These are phyloP conservation scores for Agrochola lota DNA, from an alignment of 2,888 invertebrate species.

Conservation along the genomic window DNA sequence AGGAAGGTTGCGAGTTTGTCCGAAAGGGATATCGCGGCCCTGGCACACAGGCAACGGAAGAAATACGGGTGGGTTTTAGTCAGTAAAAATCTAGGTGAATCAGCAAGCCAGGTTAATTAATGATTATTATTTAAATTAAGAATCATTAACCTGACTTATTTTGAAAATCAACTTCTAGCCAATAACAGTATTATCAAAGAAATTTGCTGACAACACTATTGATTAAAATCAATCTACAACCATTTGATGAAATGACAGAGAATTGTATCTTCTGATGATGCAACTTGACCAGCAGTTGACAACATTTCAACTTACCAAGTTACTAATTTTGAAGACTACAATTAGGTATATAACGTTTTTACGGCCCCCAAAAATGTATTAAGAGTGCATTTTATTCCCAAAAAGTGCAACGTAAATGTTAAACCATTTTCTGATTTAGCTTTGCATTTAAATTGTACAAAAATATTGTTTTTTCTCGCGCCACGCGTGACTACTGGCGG, in stretches of 20 bases:
- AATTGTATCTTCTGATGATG: not conserved
- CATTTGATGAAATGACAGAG: not conserved
- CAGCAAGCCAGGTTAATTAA: not conserved
- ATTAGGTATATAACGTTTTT: conserved; percentile 7
- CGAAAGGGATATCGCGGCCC: too few relatives aligned
- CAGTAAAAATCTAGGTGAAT: too few relatives aligned
- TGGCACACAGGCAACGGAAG: too few relatives aligned
- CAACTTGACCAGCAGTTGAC: not conserved
- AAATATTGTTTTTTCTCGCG: conserved; percentile 52
- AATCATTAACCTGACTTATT: not conserved
- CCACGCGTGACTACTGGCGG: conserved; percentile 44
- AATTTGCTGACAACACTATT: not conserved
- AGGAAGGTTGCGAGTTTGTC: too few relatives aligned
- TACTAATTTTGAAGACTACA: not conserved
- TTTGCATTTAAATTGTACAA: conserved; percentile 62
- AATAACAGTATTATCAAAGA: not conserved
- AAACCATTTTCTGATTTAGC: conserved; percentile 58
- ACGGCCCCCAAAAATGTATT: not conserved
- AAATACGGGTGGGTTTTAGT: too few relatives aligned
- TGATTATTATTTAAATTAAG: not conserved
- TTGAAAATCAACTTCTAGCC: not conserved
- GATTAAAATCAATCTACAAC: not conserved
- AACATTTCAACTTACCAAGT: not conserved
- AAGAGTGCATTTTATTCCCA: conserved; percentile 38
- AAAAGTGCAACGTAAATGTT: conserved; percentile 52